Conservation (phyloP, 2,797 vertebrate species). For the Echiichthys vipera region DNA sequence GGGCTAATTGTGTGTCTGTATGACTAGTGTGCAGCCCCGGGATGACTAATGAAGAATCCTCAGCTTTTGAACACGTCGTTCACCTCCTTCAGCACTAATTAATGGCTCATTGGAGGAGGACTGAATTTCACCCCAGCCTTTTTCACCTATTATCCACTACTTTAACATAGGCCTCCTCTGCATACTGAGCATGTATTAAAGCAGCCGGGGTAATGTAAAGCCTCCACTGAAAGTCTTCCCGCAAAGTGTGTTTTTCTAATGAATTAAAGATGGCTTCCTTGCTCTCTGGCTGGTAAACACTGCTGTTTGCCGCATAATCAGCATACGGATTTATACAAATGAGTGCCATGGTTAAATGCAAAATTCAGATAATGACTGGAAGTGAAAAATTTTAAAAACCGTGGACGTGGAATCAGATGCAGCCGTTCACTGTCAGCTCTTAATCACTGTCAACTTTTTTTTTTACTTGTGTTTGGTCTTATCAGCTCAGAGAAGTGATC, state of each 20-base stretch:
- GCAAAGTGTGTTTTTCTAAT: conserved; percentile 85
- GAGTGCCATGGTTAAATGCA: conserved; percentile 77
- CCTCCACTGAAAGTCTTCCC: conserved; percentile 76
- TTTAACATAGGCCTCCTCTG: conserved; percentile 74
- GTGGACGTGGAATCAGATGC: conserved; percentile 57
- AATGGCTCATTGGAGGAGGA: conserved; percentile 79
- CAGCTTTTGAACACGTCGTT: conserved; percentile 78
- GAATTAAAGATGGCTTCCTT: conserved; percentile 87
- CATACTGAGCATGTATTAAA: conserved; percentile 80
- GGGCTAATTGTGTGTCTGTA: conserved; percentile 71
- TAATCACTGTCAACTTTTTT: conserved; percentile 57
- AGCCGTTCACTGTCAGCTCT: conserved; percentile 20
- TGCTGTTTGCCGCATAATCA: conserved; percentile 81
- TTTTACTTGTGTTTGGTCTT: conserved; percentile 34
- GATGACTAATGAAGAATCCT: conserved; percentile 84
- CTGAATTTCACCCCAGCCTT: conserved; percentile 69
- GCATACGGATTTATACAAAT: conserved; percentile 85
- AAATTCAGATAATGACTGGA: conserved; percentile 78
- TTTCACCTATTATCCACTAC: conserved; percentile 78
- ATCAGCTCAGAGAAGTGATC: conserved; percentile 47
- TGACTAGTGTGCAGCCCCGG: conserved; percentile 59
- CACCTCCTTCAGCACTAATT: conserved; percentile 84
- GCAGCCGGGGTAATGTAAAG: conserved; percentile 69
- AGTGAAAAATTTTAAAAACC: conserved; percentile 61
- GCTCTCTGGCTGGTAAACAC: conserved; percentile 81